Percentiles rank a stretch among this genome's conserved stretches.
phyloP scores from a whole-genome alignment of 2,113 vertebrate species.

The Upupa epops region DNA sequence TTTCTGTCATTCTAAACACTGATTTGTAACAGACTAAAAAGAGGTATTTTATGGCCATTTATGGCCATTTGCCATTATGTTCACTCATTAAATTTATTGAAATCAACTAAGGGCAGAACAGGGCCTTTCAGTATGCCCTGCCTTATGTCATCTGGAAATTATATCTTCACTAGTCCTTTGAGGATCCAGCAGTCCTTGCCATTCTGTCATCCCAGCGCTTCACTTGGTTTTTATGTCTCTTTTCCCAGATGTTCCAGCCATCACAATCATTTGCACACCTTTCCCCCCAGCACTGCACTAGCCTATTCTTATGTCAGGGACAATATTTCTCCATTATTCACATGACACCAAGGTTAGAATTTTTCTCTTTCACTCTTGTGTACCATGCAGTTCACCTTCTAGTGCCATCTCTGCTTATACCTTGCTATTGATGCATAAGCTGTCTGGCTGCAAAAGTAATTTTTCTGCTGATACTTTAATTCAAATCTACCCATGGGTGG shows the following conservation, averaged over 20 bases:
- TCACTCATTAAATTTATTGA: neutral
- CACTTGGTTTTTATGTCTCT: neutral
- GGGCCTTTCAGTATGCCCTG: neutral
- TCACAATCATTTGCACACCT: neutral
- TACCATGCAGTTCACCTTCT: neutral
- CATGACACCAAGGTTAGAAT: neutral
- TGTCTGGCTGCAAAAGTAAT: neutral
- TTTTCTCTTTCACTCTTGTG: neutral
- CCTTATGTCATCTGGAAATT: neutral
- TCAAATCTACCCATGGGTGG: constrained; percentile 41
- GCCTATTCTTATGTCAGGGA: neutral
- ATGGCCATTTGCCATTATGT: neutral
- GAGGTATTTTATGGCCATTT: neutral
- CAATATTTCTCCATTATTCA: neutral
- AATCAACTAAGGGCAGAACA: neutral
- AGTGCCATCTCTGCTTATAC: constrained; percentile 7
- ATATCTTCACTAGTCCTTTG: neutral
- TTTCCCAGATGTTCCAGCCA: neutral
- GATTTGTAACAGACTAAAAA: neutral
- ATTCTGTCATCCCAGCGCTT: neutral
- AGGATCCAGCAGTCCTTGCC: neutral
- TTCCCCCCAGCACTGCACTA: neutral
- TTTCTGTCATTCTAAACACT: neutral
- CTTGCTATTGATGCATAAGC: constrained; percentile 23
- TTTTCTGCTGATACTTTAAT: constrained; percentile 56